A percentile compares a stretch with the other conserved stretches of the same genome.
Evolutionary conservation across 1,140 invertebrate species (phyloP).

Genomic region (Pristionchus pacificus): DNA sequence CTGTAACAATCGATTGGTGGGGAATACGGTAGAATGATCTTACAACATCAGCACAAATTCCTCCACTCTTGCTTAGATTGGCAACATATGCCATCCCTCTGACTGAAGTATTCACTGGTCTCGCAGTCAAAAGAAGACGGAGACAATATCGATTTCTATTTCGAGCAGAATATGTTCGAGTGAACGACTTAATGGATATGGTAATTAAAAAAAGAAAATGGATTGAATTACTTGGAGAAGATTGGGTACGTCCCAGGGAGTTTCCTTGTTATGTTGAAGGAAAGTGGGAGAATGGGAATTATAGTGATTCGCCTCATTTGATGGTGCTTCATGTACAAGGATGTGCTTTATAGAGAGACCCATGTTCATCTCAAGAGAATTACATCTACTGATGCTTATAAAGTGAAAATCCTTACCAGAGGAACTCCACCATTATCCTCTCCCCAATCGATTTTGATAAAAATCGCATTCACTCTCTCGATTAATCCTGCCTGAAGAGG

Average conservation of each 20-base stretch:
- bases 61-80: too few species aligned
- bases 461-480: slow-evolving; percentile 30
- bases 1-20: too few species aligned
- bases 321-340: slow-evolving; percentile 16
- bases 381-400: not conserved
- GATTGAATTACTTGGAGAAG: not conserved
- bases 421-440: slow-evolving; percentile 18
- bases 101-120: not conserved
- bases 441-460: slow-evolving; percentile 20
- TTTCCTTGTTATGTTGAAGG: not conserved
- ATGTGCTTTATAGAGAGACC: slow-evolving; percentile 32
- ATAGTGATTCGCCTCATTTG: slow-evolving; percentile 6
- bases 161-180: too few species aligned
- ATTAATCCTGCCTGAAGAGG: slow-evolving; percentile 27
- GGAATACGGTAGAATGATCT: too few species aligned
- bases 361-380: slow-evolving; percentile 29
- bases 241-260: not conserved
- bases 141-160: too few species aligned
- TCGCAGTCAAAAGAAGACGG: not conserved
- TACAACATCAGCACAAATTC: too few species aligned
- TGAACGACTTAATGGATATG: too few species aligned
- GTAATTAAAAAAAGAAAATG: not conserved
- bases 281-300: slow-evolving; percentile 1
- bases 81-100: not conserved
- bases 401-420: not conserved